phyloP scores from a whole-genome alignment of 1,140 invertebrate genomes.

The Trichonephila clavipes region DNA sequence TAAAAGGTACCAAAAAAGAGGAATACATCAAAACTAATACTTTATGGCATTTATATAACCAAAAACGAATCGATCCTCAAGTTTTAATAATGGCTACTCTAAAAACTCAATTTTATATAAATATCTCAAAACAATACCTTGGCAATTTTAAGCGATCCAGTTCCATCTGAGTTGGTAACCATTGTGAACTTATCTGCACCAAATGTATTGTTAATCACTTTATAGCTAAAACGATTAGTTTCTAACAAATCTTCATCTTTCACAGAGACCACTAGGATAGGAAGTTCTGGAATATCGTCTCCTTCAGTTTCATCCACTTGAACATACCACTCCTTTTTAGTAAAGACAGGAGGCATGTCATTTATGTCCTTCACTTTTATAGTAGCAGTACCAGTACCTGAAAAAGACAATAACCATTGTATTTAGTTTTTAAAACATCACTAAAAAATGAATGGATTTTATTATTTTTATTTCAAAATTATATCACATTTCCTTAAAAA shows the following conservation, averaged over 20 bases:
- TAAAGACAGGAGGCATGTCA: conserved; percentile 95
- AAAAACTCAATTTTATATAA: background rate
- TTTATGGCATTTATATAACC: no score
- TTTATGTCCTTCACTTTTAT: conserved; percentile 80
- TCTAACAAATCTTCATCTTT: conserved; percentile 93
- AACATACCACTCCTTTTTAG: conserved; percentile 97
- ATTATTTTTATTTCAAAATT: background rate
- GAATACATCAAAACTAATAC: no score
- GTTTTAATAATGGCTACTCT: background rate
- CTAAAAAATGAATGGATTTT: background rate
- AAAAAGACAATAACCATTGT: background rate
- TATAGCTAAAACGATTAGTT: conserved; percentile 97
- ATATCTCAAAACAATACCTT: conserved; percentile 81
- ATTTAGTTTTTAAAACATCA: background rate
- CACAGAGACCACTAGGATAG: conserved; percentile 95
- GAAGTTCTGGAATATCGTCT: conserved; percentile 94
- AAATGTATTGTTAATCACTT: conserved; percentile 95
- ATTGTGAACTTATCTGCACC: conserved; percentile 98
- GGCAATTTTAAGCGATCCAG: conserved; percentile 96
- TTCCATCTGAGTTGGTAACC: conserved; percentile 97
- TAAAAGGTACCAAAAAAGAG: no score
- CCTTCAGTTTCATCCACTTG: conserved; percentile 99
- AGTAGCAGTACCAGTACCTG: conserved; percentile 79
- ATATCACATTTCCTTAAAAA: background rate
- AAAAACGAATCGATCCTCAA: no score